A percentile compares a stretch with the other conserved stretches of the same genome.
Conservation (phyloP, 1,140 invertebrate genomes). For the Hermetia illucens region DNA sequence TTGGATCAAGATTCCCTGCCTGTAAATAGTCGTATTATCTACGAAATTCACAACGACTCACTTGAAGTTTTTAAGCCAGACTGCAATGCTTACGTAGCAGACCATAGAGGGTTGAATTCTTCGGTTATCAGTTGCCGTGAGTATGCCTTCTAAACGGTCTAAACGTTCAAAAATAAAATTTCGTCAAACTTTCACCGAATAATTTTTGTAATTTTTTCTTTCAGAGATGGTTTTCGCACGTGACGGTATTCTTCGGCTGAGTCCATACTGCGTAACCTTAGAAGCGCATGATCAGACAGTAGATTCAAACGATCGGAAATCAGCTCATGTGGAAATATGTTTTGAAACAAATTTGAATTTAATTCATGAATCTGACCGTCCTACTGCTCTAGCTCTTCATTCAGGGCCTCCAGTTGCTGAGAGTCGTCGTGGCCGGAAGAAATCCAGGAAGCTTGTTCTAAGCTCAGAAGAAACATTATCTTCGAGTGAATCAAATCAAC, state of each 20-base stretch:
- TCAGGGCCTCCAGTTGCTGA: background rate
- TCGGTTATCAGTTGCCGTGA: conserved; percentile 27
- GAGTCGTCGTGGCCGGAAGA: conserved; percentile 7
- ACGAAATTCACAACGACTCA: conserved; percentile 20
- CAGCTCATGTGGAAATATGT: conserved; percentile 17
- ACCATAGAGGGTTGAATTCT: conserved; percentile 22
- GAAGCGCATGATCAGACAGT: conserved; percentile 19
- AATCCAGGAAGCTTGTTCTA: conserved; percentile 7
- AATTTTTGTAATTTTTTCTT: background rate
- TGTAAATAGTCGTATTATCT: conserved; percentile 18
- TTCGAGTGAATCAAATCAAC: background rate
- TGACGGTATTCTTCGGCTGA: conserved; percentile 15
- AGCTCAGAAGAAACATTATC: conserved; percentile 7
- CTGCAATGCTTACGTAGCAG: conserved; percentile 25
- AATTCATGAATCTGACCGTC: conserved; percentile 17
- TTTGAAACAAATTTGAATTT: conserved; percentile 14
- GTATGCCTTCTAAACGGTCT: conserved; percentile 6
- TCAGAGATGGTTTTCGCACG: conserved; percentile 20
- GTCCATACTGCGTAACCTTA: conserved; percentile 18
- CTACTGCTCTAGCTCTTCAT: conserved; percentile 8
- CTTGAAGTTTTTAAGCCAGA: conserved; percentile 14
- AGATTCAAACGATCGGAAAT: background rate
- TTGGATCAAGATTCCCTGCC: conserved; percentile 23
- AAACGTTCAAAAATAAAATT: background rate
- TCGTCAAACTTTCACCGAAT: background rate